Conservation (phyloP, 1,140 invertebrate species). For the Drosophila kepulauana region DNA sequence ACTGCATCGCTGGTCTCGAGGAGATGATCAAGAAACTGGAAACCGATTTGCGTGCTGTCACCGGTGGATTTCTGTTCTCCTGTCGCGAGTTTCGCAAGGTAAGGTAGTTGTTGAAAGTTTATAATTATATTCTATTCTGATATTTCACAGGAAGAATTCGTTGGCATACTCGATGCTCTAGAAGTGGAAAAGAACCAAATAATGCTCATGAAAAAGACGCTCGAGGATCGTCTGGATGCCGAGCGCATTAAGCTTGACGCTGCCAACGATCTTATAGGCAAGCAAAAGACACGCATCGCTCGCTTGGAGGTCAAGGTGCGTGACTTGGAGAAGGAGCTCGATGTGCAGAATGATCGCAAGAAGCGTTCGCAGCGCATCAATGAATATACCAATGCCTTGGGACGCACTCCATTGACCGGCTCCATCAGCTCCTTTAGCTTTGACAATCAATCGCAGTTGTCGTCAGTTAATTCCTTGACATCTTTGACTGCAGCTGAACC, state of each 20-base stretch:
- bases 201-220: slow-evolving; percentile 85
- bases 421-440: slow-evolving; percentile 75
- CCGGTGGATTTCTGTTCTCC: slow-evolving; percentile 79
- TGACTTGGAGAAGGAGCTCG: slow-evolving; percentile 78
- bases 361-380: slow-evolving; percentile 76
- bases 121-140: not conserved
- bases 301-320: slow-evolving; percentile 73
- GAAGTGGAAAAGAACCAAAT: slow-evolving; percentile 87
- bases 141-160: slow-evolving; percentile 68
- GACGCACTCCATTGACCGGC: slow-evolving; percentile 58
- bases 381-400: slow-evolving; percentile 69
- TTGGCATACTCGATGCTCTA: slow-evolving; percentile 84
- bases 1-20: slow-evolving; percentile 45
- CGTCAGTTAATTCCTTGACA: slow-evolving; percentile 41
- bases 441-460: slow-evolving; percentile 66
- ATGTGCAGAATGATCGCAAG: slow-evolving; percentile 71
- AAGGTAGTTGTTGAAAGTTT: not conserved
- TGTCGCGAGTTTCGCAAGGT: slow-evolving; percentile 81
- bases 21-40: slow-evolving; percentile 66
- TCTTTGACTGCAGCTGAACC: not conserved
- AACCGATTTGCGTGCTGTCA: slow-evolving; percentile 71
- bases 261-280: slow-evolving; percentile 53
- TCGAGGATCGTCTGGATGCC: slow-evolving; percentile 86
- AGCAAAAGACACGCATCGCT: slow-evolving; percentile 70
- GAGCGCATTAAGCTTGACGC: slow-evolving; percentile 83